Percentiles rank a stretch among this genome's conserved stretches.
Conservation (phyloP, 2,888 invertebrate species). For the Oxystoma pomonae region DNA sequence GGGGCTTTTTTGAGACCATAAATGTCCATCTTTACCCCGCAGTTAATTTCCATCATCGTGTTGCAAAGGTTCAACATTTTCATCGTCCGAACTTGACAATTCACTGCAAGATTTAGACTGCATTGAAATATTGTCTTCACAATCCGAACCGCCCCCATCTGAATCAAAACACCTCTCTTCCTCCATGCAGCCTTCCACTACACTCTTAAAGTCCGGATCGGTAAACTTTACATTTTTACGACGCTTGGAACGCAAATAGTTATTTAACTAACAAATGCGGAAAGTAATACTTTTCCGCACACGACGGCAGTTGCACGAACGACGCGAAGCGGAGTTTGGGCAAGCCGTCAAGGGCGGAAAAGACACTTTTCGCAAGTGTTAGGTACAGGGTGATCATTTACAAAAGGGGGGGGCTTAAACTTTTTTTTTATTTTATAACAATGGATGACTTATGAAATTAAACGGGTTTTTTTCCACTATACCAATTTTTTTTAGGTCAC, state of each 20-base stretch:
- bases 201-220: not conserved
- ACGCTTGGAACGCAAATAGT: not conserved
- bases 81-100: not conserved
- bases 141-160: not conserved
- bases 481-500: no score
- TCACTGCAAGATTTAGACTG: not conserved
- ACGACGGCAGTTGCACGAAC: no score
- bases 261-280: no score
- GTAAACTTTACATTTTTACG: not conserved
- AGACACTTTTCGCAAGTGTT: no score
- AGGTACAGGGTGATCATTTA: no score
- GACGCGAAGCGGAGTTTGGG: no score
- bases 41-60: not conserved
- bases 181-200: not conserved
- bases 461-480: no score
- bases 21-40: not conserved
- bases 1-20: not conserved
- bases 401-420: no score
- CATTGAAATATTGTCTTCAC: not conserved
- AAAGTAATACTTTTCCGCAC: no score
- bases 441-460: no score
- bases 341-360: no score
- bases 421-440: no score
- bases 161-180: not conserved
- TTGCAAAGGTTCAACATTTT: not conserved